phyloP scores from a whole-genome alignment of 2,113 vertebrate species.

The Megaceryle maxima region DNA sequence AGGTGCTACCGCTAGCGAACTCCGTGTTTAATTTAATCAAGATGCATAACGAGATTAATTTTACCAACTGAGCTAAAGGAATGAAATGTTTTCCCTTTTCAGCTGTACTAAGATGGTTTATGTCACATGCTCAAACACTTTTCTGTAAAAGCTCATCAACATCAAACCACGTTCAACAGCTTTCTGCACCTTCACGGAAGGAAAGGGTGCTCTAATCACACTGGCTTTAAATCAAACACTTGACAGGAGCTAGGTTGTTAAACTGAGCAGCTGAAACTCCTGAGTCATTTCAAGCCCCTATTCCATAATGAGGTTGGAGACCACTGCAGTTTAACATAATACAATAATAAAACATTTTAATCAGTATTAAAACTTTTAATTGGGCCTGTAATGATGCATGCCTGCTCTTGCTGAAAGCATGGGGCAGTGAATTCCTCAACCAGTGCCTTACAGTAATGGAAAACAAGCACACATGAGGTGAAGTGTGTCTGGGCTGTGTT shows the following conservation, averaged over 20 bases:
- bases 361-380: slow-evolving; percentile 63
- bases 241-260: slow-evolving; percentile 32
- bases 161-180: slow-evolving; percentile 19
- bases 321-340: slow-evolving; percentile 65
- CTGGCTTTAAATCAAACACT: slow-evolving; percentile 50
- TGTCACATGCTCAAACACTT: slow-evolving; percentile 34
- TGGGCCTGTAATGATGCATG: slow-evolving; percentile 54
- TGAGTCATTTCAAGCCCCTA: slow-evolving; percentile 37
- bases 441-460: slow-evolving; percentile 62
- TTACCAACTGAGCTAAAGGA: slow-evolving; percentile 48
- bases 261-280: slow-evolving; percentile 52
- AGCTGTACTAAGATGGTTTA: not conserved
- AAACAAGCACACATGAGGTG: slow-evolving; percentile 54
- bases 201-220: slow-evolving; percentile 24
- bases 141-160: slow-evolving; percentile 46
- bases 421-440: slow-evolving; percentile 45
- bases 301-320: slow-evolving; percentile 69
- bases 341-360: slow-evolving; percentile 67
- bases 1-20: slow-evolving; percentile 47
- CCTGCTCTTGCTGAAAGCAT: slow-evolving; percentile 36
- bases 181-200: not conserved
- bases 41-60: slow-evolving; percentile 66
- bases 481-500: not conserved
- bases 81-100: slow-evolving; percentile 48
- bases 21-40: slow-evolving; percentile 70